Base-by-base conservation (phyloP, 2,797 vertebrate genomes). In the Sebastes hubbsi region DNA sequence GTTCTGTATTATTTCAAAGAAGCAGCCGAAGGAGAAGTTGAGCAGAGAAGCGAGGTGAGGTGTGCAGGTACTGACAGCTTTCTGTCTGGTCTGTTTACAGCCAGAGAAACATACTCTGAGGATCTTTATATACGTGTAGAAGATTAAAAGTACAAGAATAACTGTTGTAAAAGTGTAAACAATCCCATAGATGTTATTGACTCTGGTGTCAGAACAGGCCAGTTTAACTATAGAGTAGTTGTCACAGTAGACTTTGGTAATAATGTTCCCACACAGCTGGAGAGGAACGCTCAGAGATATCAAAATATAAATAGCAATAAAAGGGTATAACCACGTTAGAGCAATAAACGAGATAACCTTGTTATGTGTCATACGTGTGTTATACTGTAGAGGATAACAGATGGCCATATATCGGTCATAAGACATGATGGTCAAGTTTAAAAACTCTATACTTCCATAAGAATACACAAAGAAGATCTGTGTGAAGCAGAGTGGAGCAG, bases 381-480 rank as follows among this genome's bases (percentile, higher is more conserved):
- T 22, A 34, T 89, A 89, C 1, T 84, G 80, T 1, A 91, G 82
- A 42, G 89, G 88, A 5, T 0, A 32, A 16, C 88, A 91, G 46
- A 91, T 89, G 1, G 89, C 84, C 0, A 83, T 55, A 7, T 81
- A 87, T 5, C 89, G 9, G 82, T 89, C 89, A 8, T 88, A 91
- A 1, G 90, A 63, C 88, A 91, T 86, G 27, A n/a, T n/a, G n/a
- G n/a, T n/a, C n/a, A n/a, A n/a, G n/a, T n/a, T n/a, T n/a, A n/a
- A n/a, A n/a, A n/a, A n/a, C n/a, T n/a, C n/a, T n/a, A n/a, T n/a
- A n/a, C n/a, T n/a, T n/a, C n/a, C n/a, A n/a, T n/a, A n/a, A n/a
- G n/a, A n/a, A n/a, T n/a, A n/a, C n/a, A n/a, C n/a, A n/a, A n/a
- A n/a, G n/a, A n/a, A n/a, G n/a, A n/a, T n/a, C n/a, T n/a, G n/a